Base-by-base conservation (phyloP, 2,888 invertebrate species). In the Periphyllus acericola region DNA sequence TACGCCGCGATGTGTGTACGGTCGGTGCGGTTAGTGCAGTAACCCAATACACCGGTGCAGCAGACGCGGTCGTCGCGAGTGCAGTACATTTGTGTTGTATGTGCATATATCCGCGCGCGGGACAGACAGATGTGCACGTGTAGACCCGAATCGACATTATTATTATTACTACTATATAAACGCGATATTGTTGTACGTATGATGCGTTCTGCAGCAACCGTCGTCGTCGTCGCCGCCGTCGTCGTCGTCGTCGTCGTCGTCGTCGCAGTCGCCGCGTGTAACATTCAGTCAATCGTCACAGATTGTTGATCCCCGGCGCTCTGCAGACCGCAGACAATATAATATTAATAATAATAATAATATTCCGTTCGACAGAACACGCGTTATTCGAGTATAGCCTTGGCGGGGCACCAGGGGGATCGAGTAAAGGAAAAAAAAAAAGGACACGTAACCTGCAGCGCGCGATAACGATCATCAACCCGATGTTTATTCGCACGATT, bases 401-500 rank as follows among this genome's bases (percentile, higher is more conserved):
- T 25, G 36, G 14, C 11, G 19, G 52, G 25, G 21, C 46, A 14
- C 14, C 14, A 60, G 21, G 25, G 60, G 60, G 9, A n/a, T 14
- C 40, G 25, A 68, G 29, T n/a, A 34, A 21, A 25, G 34, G 66
- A 19, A 55, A 29, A 68, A 52, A 40, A 76, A 81, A 81, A 68
- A 68, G 29, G 29, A 11, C 11, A 81, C 34, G n/a, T 36, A 78
- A 85, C 78, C 78, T 34, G 76, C n/a, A 29, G 5, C 46, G 5
- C 46, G 9, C 71, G 79, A 86, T 86, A 86, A 86, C 79, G 29
- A 80, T 79, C 79, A 36, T 79, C 86, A 71, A 86, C 78, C 79
- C 79, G 79, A 86, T 60, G 86, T 86, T 86, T 80, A 86, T 86
- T 80, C 86, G 86, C 79, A 60, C 86, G 86, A 86, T 86, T 86